phyloP scores from a whole-genome alignment of 2,113 vertebrate genomes.

The Gasterosteus aculeatus region DNA sequence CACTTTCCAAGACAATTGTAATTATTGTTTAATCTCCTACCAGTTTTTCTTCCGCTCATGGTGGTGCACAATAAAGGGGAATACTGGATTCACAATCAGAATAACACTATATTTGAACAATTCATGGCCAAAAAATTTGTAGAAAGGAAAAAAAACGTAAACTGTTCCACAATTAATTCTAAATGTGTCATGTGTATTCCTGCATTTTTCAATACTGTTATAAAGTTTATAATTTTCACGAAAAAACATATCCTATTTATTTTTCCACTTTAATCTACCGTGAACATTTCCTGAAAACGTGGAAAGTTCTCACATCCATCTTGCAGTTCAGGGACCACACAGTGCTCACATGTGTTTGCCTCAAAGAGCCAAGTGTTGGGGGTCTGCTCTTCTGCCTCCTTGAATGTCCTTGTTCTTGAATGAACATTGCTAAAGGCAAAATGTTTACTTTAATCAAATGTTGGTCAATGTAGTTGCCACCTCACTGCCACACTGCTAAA shows the following conservation, averaged over 20 bases:
- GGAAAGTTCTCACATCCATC: conserved; percentile 50
- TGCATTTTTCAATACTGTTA: background rate
- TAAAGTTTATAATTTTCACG: background rate
- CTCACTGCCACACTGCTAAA: background rate
- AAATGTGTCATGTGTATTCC: background rate
- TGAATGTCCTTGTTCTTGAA: conserved; percentile 5
- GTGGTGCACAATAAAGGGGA: background rate
- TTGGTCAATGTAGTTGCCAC: background rate
- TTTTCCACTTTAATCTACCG: conserved; percentile 41
- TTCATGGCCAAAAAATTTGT: background rate
- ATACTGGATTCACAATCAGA: background rate
- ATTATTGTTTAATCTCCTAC: background rate
- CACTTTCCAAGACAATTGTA: background rate
- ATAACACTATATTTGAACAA: background rate
- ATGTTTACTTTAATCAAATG: background rate
- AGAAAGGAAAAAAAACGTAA: background rate
- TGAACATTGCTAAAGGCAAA: background rate
- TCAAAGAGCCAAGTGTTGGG: conserved; percentile 34
- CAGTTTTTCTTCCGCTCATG: background rate
- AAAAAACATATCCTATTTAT: conserved; percentile 19
- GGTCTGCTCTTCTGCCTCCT: background rate
- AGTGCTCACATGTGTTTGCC: conserved; percentile 10
- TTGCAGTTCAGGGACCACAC: conserved; percentile 43
- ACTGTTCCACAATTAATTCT: background rate
- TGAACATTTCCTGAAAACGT: conserved; percentile 26